Percentiles rank a stretch among this genome's conserved stretches.
phyloP scores from a whole-genome alignment of 2,113 vertebrate species.

The Tauraco erythrolophus region DNA sequence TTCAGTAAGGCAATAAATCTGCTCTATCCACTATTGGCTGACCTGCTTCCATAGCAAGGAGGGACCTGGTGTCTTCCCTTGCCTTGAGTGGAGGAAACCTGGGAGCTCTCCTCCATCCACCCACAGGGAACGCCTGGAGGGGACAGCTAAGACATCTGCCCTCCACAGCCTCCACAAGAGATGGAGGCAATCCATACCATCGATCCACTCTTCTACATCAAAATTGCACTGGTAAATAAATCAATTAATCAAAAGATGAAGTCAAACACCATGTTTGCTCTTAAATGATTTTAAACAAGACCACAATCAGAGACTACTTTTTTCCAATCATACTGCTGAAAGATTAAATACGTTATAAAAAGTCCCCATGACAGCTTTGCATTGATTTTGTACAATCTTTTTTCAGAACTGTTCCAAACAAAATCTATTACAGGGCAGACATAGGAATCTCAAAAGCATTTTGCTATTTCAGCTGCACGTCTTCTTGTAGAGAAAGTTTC shows the following conservation, averaged over 20 bases:
- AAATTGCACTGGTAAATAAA: background rate
- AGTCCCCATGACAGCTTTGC: background rate
- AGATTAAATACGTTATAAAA: background rate
- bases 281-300: background rate
- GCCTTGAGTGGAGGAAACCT: accelerated
- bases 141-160: background rate
- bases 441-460: background rate
- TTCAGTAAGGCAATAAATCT: background rate
- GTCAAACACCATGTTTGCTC: background rate
- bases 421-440: background rate
- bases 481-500: background rate
- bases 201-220: background rate
- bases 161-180: background rate
- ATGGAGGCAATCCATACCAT: background rate
- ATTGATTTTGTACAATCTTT: background rate
- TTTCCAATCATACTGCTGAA: background rate
- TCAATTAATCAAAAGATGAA: background rate
- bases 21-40: background rate
- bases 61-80: background rate
- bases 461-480: background rate
- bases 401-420: background rate
- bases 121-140: background rate
- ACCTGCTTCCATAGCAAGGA: background rate
- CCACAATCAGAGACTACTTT: background rate
- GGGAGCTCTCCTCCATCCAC: background rate